A percentile compares a stretch with the other conserved stretches of the same genome.
These are phyloP conservation scores for Microcaecilia unicolor DNA, from an alignment of 2,797 vertebrate genomes.

Conservation along the genomic window DNA sequence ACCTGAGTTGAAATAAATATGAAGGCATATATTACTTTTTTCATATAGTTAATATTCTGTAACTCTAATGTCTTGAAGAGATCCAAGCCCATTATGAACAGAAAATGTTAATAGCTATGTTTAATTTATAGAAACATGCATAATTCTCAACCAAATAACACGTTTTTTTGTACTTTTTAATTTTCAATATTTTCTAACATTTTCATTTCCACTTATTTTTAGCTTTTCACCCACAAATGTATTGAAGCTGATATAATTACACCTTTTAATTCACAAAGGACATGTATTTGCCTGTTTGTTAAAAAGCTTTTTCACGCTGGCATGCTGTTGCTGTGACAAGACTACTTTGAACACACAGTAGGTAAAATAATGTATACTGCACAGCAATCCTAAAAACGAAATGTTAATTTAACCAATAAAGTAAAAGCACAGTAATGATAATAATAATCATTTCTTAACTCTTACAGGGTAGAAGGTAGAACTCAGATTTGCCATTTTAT, in stretches of 20 bases:
- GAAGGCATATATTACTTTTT: too few relatives aligned
- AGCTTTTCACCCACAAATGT: conserved; percentile 43
- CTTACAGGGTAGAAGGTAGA: conserved; percentile 47
- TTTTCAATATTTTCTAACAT: conserved; percentile 39
- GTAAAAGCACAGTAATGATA: conserved; percentile 45
- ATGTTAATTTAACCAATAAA: conserved; percentile 67
- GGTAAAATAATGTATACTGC: conserved; percentile 58
- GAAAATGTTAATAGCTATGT: too few relatives aligned
- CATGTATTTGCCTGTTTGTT: conserved; percentile 59
- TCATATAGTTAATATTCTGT: too few relatives aligned
- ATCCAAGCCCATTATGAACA: too few relatives aligned
- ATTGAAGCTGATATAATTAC: conserved; percentile 58
- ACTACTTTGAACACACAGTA: conserved; percentile 55
- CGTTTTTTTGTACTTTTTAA: conserved; percentile 16
- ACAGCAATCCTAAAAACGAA: conserved; percentile 48
- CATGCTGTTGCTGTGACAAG: conserved; percentile 63
- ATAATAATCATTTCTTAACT: conserved; percentile 53
- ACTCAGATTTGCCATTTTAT: conserved; percentile 35
- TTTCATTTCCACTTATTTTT: conserved; percentile 49
- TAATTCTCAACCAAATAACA: conserved; percentile 5
- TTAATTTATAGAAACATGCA: neutral
- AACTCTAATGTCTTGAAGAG: too few relatives aligned
- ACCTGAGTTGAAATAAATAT: too few relatives aligned
- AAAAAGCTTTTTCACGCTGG: conserved; percentile 50
- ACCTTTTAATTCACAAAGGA: conserved; percentile 49